A percentile compares a stretch with the other conserved stretches of the same genome.
phyloP scores from a whole-genome alignment of 2,113 vertebrate genomes.

The Benthochromis sp. region DNA sequence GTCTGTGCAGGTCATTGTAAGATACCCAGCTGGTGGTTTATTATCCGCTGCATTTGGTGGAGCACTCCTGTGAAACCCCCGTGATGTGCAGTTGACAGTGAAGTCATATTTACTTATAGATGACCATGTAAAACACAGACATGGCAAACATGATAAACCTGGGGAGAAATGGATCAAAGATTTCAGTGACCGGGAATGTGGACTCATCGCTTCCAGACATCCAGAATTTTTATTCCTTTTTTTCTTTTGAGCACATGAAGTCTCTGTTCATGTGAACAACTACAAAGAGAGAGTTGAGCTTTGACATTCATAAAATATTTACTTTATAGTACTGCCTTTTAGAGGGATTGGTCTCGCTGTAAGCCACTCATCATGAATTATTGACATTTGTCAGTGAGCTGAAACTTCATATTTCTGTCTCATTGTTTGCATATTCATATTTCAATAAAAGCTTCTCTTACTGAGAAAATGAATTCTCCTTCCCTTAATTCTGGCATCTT shows the following conservation, averaged over 20 bases:
- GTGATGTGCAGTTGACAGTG: neutral
- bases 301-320: constrained; percentile 49
- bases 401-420: constrained; percentile 22
- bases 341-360: neutral
- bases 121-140: neutral
- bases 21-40: constrained; percentile 60
- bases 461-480: neutral
- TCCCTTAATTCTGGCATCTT: neutral
- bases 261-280: constrained; percentile 16
- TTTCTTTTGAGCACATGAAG: constrained; percentile 5
- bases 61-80: constrained; percentile 47
- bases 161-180: constrained; percentile 38
- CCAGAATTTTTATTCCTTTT: neutral
- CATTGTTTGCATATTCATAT: neutral
- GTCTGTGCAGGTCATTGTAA: neutral
- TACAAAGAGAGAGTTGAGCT: constrained; percentile 42
- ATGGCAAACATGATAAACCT: constrained; percentile 7
- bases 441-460: neutral
- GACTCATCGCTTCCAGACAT: neutral
- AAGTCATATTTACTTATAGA: constrained; percentile 16
- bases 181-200: neutral
- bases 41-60: constrained; percentile 24
- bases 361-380: constrained; percentile 29
- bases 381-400: constrained; percentile 23
- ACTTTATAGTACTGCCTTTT: constrained; percentile 13